Evolutionary conservation across 2,888 invertebrate species (phyloP), one percentile per base, ranked within the genome.

Genomic region (Odontocerum albicorne): DNA sequence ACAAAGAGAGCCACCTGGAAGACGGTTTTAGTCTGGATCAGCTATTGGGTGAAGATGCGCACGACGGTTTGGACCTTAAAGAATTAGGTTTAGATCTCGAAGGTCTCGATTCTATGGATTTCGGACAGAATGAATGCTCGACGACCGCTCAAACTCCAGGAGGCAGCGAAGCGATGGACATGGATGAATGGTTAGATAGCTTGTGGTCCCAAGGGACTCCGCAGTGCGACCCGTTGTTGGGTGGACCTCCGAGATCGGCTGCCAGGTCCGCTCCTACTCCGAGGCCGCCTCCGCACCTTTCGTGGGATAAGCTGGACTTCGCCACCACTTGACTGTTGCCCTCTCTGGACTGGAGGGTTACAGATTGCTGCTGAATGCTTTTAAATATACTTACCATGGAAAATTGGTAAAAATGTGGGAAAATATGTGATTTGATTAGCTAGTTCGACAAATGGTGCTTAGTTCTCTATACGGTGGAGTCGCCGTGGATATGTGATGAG

Each of bases 271-370:
- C 82, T 58, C 81, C 80, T 59, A 76, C 83, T 61, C 82, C 80
- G 19, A 83, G 83, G 63, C 65, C 78, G 45, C 81, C 80, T 59
- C 77, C 83, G 61, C 82, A 83, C 63, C 79, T 86, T 65, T 82
- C 85, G 12, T 91, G 90, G 90, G 90, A 90, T 69, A 85, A 84
- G 68, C 81, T 86, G 63, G 88, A 88, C 72, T 88, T 82, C 70
- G 86, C 87, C 68, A 84, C 86, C 71, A 77, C 77, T 65, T 77
- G 77, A 77, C 77, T 50, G 42, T 45, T 31, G 36, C 31, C 44
- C 10, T 47, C 36, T 16, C 35, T 7, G 17, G 44, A 39, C 32
- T 33, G 13, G 1, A 17, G 15, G 12, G 42, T 49, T 31, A 17
- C 39, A 36, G 40, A 44, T 45, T 15, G 45, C 45, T 47, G 52